phyloP scores from a whole-genome alignment of 1,140 invertebrate species.

The Hyphantria cunea region DNA sequence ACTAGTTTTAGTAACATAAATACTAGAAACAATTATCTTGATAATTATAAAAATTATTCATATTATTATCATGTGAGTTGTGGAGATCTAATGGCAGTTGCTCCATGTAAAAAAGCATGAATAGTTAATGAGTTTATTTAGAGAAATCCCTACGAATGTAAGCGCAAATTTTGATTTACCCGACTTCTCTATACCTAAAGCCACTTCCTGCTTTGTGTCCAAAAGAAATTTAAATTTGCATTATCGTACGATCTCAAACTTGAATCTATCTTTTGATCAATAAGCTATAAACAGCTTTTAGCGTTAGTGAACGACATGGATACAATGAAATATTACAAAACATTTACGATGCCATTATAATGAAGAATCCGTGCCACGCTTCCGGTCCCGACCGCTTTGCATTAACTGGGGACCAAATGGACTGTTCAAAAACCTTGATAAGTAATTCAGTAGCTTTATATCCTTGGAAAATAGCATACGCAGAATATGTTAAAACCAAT shows the following conservation, averaged over 20 bases:
- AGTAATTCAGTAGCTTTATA: neutral
- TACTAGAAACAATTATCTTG: too few species aligned
- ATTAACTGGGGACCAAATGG: constrained; percentile 5
- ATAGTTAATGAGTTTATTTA: neutral
- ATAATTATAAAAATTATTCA: too few species aligned
- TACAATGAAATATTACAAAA: neutral
- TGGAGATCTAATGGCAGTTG: too few species aligned
- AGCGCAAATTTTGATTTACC: too few species aligned
- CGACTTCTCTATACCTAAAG: too few species aligned
- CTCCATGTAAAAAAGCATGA: too few species aligned
- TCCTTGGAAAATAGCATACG: neutral
- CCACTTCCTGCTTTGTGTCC: too few species aligned
- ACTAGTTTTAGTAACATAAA: too few species aligned
- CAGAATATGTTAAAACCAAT: neutral
- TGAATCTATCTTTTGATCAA: too few species aligned
- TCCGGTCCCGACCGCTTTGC: constrained; percentile 1
- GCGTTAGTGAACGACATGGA: neutral
- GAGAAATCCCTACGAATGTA: too few species aligned
- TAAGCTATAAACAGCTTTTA: neutral
- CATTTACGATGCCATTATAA: constrained; percentile 6
- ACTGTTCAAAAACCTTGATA: neutral
- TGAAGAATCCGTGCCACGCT: neutral
- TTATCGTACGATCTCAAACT: too few species aligned
- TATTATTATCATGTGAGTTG: too few species aligned
- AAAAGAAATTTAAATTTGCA: neutral